Conservation (phyloP, 2,888 invertebrate species). For the Clivina fossor region DNA sequence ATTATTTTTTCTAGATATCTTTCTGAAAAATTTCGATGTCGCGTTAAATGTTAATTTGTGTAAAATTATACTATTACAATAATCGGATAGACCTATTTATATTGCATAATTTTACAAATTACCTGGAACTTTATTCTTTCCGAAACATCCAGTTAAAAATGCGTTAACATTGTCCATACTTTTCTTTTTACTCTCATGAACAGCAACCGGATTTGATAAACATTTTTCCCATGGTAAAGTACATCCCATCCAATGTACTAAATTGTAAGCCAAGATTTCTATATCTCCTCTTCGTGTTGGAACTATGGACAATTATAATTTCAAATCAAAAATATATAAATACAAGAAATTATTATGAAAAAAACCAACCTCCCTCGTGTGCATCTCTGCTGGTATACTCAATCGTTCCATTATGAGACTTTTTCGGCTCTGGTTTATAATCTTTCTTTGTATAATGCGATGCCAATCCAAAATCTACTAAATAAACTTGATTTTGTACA, state of each 20-base stretch:
- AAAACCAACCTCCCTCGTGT: constrained; percentile 75
- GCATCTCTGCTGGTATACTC: constrained; percentile 97
- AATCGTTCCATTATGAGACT: constrained; percentile 95
- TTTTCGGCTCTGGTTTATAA: constrained; percentile 85
- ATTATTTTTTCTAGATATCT: too few relatives aligned
- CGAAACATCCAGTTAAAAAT: constrained; percentile 54
- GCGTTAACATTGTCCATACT: constrained; percentile 62
- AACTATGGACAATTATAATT: constrained; percentile 54
- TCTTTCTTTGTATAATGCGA: constrained; percentile 73
- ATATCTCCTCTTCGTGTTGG: constrained; percentile 89
- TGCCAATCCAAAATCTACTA: constrained; percentile 94
- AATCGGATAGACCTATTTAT: too few relatives aligned
- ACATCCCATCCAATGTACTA: constrained; percentile 88
- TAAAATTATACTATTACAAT: too few relatives aligned
- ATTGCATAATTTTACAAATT: too few relatives aligned
- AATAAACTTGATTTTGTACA: constrained; percentile 71
- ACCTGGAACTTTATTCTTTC: constrained; percentile 51
- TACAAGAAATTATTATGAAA: constrained; percentile 7
- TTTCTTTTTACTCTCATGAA: constrained; percentile 69
- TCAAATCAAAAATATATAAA: constrained; percentile 2
- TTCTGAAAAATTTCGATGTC: too few relatives aligned
- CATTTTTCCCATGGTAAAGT: constrained; percentile 82
- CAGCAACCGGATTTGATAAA: constrained; percentile 61
- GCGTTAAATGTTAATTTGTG: too few relatives aligned
- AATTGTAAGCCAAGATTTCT: constrained; percentile 91